Base-by-base conservation (phyloP, 1,140 invertebrate genomes). In the Trichonephila clavata region DNA sequence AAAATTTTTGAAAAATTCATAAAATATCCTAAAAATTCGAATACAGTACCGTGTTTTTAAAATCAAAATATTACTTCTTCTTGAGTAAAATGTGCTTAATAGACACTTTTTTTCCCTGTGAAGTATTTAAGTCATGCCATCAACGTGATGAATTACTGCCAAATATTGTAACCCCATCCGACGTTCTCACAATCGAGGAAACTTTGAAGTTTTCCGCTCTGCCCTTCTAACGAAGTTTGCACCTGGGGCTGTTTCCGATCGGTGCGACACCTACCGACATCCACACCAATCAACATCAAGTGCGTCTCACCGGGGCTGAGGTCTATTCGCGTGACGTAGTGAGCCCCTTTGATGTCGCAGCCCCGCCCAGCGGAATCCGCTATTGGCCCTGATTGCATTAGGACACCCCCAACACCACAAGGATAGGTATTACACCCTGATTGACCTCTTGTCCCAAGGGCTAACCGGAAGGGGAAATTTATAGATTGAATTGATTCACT, bases 231-330 rank as follows among this genome's bases (percentile, higher is more conserved):
- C 92, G 92, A 93, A 93, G 92, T 93, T 93, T 93, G 92, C 92
- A 93, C 92, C 92, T 93, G 92, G 92, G 92, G 92, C 92, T 93
- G 92, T 93, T 93, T 93, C 65, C 86, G 92, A 93, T 93, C 92
- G 86, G 57, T 16, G 86, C 92, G 92, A 87, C 92, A 93, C 92
- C 92, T 93, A 93, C 92, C 92, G 92, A 93, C 92, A 81, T 93
- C 92, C 86, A 86, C 84, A 43, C 92, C 86, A 87, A 93, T 93
- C 92, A 93, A 63, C 68, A 88, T 93, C 92, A 93, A 50, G 68
- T 61, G 61, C 18, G 59, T 86, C 83, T 86, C 91, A 16, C 60
- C 24, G 50, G 90, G 32, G 90, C 24, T 21, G 77, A 57, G 83
- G 24, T 61, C 24, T 59, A 43, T 83, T 8, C 32, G 32, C 59